Conservation (phyloP, 2,888 invertebrate genomes). For the Julus scanicus region DNA sequence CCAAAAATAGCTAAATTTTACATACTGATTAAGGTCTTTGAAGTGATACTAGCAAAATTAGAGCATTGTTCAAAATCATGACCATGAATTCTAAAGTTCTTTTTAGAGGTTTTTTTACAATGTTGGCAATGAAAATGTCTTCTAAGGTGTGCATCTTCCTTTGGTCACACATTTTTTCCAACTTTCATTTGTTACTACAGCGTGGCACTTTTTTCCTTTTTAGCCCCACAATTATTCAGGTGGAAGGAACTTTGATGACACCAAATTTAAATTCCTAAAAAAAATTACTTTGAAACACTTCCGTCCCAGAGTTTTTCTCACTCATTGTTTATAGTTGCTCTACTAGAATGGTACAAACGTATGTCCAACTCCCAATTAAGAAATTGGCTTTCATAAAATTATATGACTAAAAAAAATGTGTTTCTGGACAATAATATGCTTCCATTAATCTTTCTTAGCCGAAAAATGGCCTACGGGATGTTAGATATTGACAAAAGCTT, state of each 20-base stretch:
- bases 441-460: background rate
- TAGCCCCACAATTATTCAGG: background rate
- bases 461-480: background rate
- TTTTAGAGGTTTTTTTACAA: no score
- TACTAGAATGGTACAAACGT: background rate
- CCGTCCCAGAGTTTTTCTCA: background rate
- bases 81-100: no score
- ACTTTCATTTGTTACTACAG: background rate
- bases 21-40: no score
- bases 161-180: background rate
- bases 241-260: background rate
- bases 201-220: background rate
- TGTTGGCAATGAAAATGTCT: background rate
- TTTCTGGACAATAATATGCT: background rate
- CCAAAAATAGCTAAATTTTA: no score
- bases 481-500: background rate
- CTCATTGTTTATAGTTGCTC: background rate
- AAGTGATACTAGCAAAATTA: no score
- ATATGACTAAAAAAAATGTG: constrained; percentile 13
- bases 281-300: background rate
- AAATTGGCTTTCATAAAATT: background rate
- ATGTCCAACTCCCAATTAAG: background rate
- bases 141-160: background rate
- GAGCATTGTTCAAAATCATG: no score
- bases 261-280: background rate